Percentiles rank a stretch among this genome's conserved stretches.
phyloP scores from a whole-genome alignment of 1,140 invertebrate genomes.

The Chrysoperla carnea region DNA sequence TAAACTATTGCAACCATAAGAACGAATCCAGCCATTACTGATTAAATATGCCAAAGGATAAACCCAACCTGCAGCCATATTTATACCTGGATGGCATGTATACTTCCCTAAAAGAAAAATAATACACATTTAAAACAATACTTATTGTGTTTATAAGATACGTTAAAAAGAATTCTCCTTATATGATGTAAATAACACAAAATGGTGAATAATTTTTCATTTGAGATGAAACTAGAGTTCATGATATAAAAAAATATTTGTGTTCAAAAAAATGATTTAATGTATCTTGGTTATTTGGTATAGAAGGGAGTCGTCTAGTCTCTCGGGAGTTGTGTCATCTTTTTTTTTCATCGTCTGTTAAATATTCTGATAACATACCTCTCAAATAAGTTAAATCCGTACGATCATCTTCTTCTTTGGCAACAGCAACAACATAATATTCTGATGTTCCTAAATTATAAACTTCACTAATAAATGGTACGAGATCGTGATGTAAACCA shows the following conservation, averaged over 20 bases:
- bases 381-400: constrained; percentile 79
- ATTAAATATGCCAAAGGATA: constrained; percentile 85
- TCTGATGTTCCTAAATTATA: constrained; percentile 70
- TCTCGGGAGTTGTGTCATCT: no score
- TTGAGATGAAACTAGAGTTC: no score
- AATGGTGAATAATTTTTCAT: no score
- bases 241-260: no score
- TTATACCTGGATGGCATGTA: constrained; percentile 84
- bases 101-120: constrained; percentile 37
- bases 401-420: constrained; percentile 68
- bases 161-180: constrained; percentile 3
- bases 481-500: constrained; percentile 56
- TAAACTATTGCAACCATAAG: constrained; percentile 79
- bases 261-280: no score
- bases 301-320: no score
- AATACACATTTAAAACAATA: constrained; percentile 1
- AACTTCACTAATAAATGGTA: constrained; percentile 79
- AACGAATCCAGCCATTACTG: constrained; percentile 82
- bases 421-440: constrained; percentile 90
- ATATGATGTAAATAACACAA: no score
- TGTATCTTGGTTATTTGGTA: no score
- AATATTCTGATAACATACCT: no score
- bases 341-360: no score
- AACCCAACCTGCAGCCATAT: constrained; percentile 87
- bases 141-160: background rate